Evolutionary conservation across 2,797 vertebrate genomes (phyloP).

Genomic region (Mareca penelope): DNA sequence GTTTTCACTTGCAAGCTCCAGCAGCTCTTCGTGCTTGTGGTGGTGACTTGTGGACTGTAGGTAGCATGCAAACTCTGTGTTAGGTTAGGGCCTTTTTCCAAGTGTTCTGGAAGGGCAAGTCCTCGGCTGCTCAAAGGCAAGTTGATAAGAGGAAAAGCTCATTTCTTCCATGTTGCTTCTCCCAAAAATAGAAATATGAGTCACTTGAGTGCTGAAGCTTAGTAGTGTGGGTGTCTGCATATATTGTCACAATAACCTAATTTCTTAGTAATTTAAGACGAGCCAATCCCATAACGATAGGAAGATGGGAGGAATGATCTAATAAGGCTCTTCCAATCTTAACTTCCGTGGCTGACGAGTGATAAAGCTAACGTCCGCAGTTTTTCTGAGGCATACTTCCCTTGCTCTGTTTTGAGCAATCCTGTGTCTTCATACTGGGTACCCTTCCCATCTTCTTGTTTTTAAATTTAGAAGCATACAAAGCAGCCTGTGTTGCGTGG

Average conservation of each 20-base stretch:
- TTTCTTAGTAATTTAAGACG: constrained; percentile 2
- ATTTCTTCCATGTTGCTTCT: constrained; percentile 2
- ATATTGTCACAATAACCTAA: constrained; percentile 49
- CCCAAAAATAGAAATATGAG: not conserved
- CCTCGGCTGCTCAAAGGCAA: not conserved
- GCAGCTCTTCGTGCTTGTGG: not conserved
- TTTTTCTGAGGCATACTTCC: not conserved
- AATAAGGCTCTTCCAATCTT: not conserved
- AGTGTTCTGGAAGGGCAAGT: not conserved
- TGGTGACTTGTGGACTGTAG: not conserved
- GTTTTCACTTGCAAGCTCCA: not conserved
- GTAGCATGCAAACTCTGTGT: not conserved
- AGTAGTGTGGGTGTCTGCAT: not conserved
- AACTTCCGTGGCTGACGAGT: not conserved
- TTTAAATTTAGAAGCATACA: not conserved
- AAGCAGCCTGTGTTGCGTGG: not conserved
- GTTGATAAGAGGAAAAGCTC: not conserved
- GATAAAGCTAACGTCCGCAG: not conserved
- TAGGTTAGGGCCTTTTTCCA: not conserved
- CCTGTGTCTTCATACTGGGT: not conserved
- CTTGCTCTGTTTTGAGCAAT: not conserved
- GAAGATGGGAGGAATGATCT: not conserved
- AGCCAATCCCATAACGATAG: not conserved
- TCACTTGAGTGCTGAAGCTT: constrained; percentile 26
- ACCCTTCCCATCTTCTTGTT: not conserved